phyloP scores from a whole-genome alignment of 2,797 vertebrate species.

The Cossypha heuglini region DNA sequence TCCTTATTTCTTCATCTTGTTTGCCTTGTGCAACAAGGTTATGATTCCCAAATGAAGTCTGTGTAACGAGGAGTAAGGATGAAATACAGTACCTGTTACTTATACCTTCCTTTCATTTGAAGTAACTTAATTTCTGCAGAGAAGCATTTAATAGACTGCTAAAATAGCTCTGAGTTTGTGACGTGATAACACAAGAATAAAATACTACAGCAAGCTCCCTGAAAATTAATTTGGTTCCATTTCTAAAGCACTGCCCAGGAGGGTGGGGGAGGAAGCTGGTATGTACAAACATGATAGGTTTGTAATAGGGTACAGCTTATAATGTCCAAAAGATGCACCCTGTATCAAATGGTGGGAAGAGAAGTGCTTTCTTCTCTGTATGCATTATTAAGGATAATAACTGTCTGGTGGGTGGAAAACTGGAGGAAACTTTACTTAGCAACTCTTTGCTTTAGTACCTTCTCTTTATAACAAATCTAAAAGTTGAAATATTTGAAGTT shows the following conservation, averaged over 20 bases:
- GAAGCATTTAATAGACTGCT: background rate
- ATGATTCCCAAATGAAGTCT: background rate
- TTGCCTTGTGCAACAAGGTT: background rate
- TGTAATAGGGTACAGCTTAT: background rate
- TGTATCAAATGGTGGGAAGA: background rate
- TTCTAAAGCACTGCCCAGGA: background rate
- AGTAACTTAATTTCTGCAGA: background rate
- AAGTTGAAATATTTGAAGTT: slow-evolving; percentile 13
- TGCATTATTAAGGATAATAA: slow-evolving; percentile 19
- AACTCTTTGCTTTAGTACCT: background rate
- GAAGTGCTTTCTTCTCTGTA: background rate
- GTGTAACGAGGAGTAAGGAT: background rate
- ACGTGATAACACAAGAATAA: background rate
- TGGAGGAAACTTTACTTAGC: background rate
- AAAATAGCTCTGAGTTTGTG: background rate
- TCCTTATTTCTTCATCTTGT: background rate
- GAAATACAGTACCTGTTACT: background rate
- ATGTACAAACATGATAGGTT: background rate
- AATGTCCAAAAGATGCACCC: background rate
- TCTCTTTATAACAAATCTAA: background rate
- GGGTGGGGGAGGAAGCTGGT: background rate
- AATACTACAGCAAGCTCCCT: background rate
- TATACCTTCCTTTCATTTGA: background rate
- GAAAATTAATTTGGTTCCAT: background rate
- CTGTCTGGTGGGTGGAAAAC: background rate